A percentile compares a stretch with the other conserved stretches of the same genome.
Evolutionary conservation across 2,888 invertebrate species (phyloP).

Genomic region (Protonemura montana): DNA sequence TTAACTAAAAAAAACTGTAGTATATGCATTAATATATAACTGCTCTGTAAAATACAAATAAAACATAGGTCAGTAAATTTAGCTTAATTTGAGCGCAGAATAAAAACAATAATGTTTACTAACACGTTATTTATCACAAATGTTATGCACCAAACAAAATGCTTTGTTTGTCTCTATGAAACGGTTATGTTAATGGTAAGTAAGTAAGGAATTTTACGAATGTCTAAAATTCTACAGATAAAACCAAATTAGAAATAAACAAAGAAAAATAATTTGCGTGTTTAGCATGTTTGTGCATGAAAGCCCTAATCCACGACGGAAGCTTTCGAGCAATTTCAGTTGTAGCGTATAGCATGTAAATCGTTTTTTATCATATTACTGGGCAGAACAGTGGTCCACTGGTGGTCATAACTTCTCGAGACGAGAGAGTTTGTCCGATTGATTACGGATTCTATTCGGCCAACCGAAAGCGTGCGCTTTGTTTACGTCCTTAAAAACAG

Average conservation of each 20-base stretch:
- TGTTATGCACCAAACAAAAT: constrained; percentile 5
- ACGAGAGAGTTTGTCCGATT: not conserved
- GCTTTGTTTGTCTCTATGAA: not conserved
- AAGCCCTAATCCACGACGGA: constrained; percentile 42
- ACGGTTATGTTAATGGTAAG: not conserved
- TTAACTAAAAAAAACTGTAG: constrained; percentile 7
- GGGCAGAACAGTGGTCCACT: constrained; percentile 52
- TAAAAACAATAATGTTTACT: not conserved
- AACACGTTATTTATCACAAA: not conserved
- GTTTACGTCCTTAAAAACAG: constrained; percentile 32
- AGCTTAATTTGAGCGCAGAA: not conserved
- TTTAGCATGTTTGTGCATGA: constrained; percentile 42
- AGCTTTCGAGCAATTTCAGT: constrained; percentile 19
- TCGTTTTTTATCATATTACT: not conserved
- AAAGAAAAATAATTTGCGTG: not conserved
- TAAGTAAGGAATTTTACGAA: not conserved
- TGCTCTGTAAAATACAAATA: constrained; percentile 18
- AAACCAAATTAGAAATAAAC: not conserved
- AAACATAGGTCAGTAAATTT: constrained; percentile 25
- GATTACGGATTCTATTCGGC: not conserved
- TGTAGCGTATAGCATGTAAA: not conserved
- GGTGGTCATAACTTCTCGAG: constrained; percentile 34
- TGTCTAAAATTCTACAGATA: not conserved
- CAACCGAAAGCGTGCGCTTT: constrained; percentile 25
- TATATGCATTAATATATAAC: not conserved